phyloP scores from a whole-genome alignment of 2,888 invertebrate species.

The Leptinotarsa tumamoca region DNA sequence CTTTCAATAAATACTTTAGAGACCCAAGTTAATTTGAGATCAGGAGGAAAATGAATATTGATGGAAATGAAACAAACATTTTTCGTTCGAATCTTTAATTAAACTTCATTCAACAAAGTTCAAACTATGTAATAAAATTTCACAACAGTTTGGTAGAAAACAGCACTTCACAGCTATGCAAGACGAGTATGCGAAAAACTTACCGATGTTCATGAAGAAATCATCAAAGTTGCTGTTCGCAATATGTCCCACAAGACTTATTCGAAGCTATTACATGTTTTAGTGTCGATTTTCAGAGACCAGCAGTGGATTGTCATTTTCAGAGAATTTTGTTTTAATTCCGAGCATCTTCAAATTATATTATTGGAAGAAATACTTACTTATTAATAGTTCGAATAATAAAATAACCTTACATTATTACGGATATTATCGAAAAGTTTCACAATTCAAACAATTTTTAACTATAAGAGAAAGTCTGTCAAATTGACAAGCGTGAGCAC shows the following conservation, averaged over 20 bases:
- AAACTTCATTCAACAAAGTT: conserved; percentile 67
- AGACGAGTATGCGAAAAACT: conserved; percentile 45
- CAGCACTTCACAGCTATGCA: conserved; percentile 56
- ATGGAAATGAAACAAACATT: conserved; percentile 24
- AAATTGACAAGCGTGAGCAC: conserved; percentile 42
- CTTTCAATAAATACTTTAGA: too few relatives aligned
- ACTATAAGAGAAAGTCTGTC: conserved; percentile 47
- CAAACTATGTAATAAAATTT: conserved; percentile 67
- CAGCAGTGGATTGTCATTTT: conserved; percentile 64
- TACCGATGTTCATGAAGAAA: conserved; percentile 27
- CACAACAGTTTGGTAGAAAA: conserved; percentile 65
- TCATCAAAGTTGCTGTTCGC: conserved; percentile 42
- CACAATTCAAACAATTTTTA: conserved; percentile 48
- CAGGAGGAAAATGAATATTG: conserved; percentile 3
- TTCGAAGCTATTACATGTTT: conserved; percentile 43
- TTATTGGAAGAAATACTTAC: conserved; percentile 54
- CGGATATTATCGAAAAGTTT: conserved; percentile 59
- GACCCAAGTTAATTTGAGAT: too few relatives aligned
- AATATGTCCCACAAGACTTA: conserved; percentile 44
- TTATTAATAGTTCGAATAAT: conserved; percentile 58
- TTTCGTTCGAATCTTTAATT: conserved; percentile 52
- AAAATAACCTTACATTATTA: conserved; percentile 55
- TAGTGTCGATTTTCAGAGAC: conserved; percentile 55
- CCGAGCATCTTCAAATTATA: conserved; percentile 51
- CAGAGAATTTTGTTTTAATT: conserved; percentile 51